Evolutionary conservation across 2,113 vertebrate genomes (phyloP).

Genomic region (Microcebus murinus): DNA sequence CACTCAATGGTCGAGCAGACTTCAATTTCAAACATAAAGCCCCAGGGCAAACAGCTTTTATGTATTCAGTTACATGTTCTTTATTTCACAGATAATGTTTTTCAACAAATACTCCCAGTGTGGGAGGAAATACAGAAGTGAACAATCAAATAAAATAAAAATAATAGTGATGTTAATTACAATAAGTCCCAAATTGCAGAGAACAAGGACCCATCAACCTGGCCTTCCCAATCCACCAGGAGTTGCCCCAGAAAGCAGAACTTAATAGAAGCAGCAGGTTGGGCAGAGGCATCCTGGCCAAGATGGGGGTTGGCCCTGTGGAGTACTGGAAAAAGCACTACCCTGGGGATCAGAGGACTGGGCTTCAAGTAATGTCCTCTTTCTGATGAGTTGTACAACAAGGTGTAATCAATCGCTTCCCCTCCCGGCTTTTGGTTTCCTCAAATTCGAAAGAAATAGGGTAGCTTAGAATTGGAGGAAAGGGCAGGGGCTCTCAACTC

Average conservation of each 20-base stretch:
- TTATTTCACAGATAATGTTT: conserved; percentile 82
- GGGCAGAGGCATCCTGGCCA: background rate
- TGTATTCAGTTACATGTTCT: conserved; percentile 82
- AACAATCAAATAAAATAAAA: conserved; percentile 68
- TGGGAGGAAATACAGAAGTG: conserved; percentile 60
- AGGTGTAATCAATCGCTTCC: conserved; percentile 53
- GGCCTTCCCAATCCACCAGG: background rate
- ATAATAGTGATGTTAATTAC: conserved; percentile 49
- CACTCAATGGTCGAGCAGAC: conserved; percentile 73
- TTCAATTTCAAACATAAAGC: conserved; percentile 81
- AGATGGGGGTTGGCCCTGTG: background rate
- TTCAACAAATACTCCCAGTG: conserved; percentile 74
- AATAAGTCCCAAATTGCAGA: conserved; percentile 32
- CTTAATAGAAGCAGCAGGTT: background rate
- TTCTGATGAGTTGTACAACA: background rate
- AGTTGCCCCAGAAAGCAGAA: background rate
- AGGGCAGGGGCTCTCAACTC: background rate
- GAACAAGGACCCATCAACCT: background rate
- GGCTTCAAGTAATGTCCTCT: background rate
- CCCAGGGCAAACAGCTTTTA: conserved; percentile 83
- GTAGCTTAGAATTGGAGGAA: conserved; percentile 2
- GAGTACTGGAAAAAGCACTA: background rate
- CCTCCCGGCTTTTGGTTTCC: background rate
- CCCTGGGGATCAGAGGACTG: background rate
- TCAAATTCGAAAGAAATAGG: conserved; percentile 39